Evolutionary conservation across 2,113 vertebrate genomes (phyloP), one percentile per base, ranked within the genome.

Genomic region (Lasiurus cinereus): DNA sequence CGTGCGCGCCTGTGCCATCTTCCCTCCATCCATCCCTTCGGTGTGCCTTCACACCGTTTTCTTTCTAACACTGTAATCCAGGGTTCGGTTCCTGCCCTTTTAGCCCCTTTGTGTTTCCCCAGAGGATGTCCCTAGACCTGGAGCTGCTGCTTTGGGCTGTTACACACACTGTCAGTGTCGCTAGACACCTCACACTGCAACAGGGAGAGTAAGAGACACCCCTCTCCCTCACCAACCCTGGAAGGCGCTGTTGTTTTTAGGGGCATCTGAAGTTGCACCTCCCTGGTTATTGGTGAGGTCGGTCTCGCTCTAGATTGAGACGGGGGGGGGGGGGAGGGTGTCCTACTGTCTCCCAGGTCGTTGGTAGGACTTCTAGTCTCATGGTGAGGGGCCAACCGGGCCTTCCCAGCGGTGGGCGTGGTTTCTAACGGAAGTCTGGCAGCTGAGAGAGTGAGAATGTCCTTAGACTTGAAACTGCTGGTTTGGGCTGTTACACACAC

Each of bases 1-100:
- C 0, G 7, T 3, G 3, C 0, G 12, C 3, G 1, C 22, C 0
- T 3, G 1, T 0, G 3, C 31, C 2, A 9, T 3, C 39, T 8
- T 8, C 33, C 4, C 16, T 21, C 19, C 33, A 2, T 62, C 8
- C 31, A n/a, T 0, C 2, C 33, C 29, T 6, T 0, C 5, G 29
- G 22, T 4, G 59, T 19, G 8, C 14, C 4, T 21, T 10, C 46
- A 5, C 7, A 21, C 13, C 7, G n/a, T 6, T 74, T 67, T 39
- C 29, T 48, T 66, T 36, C 59, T 48, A 50, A 21, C 27, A 1
- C 50, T 11, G 27, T 43, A 16, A 62, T 66, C 14, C 29, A 31
- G 56, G 50, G 6, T 31, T 50, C 7, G 27, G 43, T 15, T 4
- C 50, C 0, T 11, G 11, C 52, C 16, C 33, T 27, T 39, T 29